A percentile compares a stretch with the other conserved stretches of the same genome.
Evolutionary conservation across 2,797 vertebrate species (phyloP).

Genomic region (Apogon hyalosoma): DNA sequence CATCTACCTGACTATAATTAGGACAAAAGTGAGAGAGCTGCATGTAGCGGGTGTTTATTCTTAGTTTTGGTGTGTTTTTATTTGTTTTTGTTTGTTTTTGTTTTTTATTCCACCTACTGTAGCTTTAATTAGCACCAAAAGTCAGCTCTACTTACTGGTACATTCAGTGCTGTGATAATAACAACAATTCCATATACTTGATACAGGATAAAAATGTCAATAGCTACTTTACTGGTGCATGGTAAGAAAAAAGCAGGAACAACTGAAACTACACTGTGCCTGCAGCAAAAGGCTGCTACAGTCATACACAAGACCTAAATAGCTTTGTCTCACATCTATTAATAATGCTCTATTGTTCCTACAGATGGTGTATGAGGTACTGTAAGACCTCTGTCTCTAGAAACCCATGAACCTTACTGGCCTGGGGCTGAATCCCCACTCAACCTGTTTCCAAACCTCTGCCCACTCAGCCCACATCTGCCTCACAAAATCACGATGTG

Average conservation of each 20-base stretch:
- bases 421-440: conserved; percentile 37
- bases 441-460: conserved; percentile 27
- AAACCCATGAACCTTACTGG: conserved; percentile 49
- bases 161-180: conserved; percentile 18
- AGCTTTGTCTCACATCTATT: conserved; percentile 61
- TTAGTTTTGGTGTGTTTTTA: no score
- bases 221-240: conserved; percentile 26
- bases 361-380: conserved; percentile 60
- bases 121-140: conserved; percentile 21
- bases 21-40: no score
- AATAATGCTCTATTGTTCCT: conserved; percentile 66
- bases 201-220: conserved; percentile 22
- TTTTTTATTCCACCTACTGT: conserved; percentile 8
- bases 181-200: conserved; percentile 21
- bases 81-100: no score
- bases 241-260: conserved; percentile 27
- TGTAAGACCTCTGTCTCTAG: conserved; percentile 42
- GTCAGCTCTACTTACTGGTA: conserved; percentile 27
- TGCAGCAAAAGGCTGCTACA: conserved; percentile 36
- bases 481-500: background rate
- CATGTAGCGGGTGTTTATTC: no score
- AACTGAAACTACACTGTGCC: conserved; percentile 36
- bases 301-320: conserved; percentile 41
- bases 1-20: no score
- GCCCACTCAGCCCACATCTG: conserved; percentile 3